Base-by-base conservation (phyloP, 2,113 vertebrate species). In the Mellivora capensis region DNA sequence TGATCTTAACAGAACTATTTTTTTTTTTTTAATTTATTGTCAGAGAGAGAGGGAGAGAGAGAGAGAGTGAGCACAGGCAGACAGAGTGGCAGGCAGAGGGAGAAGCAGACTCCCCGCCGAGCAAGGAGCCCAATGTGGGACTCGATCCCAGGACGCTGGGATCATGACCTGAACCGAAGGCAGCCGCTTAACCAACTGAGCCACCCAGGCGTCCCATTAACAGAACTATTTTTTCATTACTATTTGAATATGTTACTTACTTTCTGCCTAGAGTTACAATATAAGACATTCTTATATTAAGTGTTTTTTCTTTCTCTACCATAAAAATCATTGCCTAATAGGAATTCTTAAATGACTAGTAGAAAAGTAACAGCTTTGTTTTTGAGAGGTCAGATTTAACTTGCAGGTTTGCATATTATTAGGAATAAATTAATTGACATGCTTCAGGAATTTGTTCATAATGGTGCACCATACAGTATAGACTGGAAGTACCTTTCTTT, bases 371-470 rank as follows among this genome's bases (percentile, higher is more conserved):
- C 27, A 87, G 18, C 54, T 96, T 90, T 87, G 31, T 74, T 85
- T 72, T 88, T 92, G 25, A 95, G 67, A 82, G 29, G 31, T 77
- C 67, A 89, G 7, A 47, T 85, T 82, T 89, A 95, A 71, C 59
- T 91, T 91, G 39, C 21, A 82, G 3, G 2, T 89, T 96, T 96
- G 13, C 15, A 13, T 90, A 83, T 82, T 90, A 54, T 79, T 15
- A 79, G 18, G 84, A 90, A 52, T 61, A 92, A 92, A 81, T 69
- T 39, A 39, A 94, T 52, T 54, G 52, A 90, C 21, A n/a, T 37
- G 54, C 31, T 81, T 97, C 44, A 93, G 71, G 64, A 96, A 81
- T 93, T 77, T 96, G 52, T 96, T 83, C 10, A 57, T 82, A 49
- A 10, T 91, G 7, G 0, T 93, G 76, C 42, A 76, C 72, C 72